Base-by-base conservation (phyloP, 2,888 invertebrate genomes). In the Nephrocerus scutellatus region DNA sequence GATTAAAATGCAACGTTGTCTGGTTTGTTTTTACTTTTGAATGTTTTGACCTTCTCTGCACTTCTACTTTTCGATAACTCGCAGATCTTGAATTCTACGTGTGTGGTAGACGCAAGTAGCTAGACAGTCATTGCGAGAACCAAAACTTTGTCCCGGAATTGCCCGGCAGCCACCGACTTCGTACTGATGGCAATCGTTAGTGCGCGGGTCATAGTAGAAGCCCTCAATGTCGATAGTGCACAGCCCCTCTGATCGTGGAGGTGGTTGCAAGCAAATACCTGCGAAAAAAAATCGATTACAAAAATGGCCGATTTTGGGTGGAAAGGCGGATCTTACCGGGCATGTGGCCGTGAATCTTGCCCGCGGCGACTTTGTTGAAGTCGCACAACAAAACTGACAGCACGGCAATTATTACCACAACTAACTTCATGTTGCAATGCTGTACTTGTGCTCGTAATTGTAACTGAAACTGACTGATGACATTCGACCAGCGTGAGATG, bases 181-280 rank as follows among this genome's bases (percentile, higher is more conserved):
- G 41, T 64, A 64, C 41, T 50, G 48, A 28, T 54, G 48, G 28
- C 64, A 64, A 36, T 63, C 57, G 10, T 54, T 50, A 3, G 52
- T 52, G 21, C 54, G 53, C n/a, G 47, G 39, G 41, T 64, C 62
- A 21, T 51, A 64, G 44, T 59, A 66, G 49, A 48, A 66, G 13
- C 64, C 64, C 42, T 64, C 64, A 32, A 62, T 61, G 39, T 62
- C 62, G 16, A 63, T 55, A n/a, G 63, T 61, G 47, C 64, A 65
- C 30, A 57, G 50, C 20, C 66, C 60, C 15, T 57, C 58, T 1
- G 64, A 63, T 29, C 50, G 50, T 12, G 64, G 64, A 21, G 64
- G 64, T 2, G 59, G 62, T 38, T 52, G 50, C 14, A 53, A 40
- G 44, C 64, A 64, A 46, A 62, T 62, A 39, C 44, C 64, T 64